Base-by-base conservation (phyloP, 2,888 invertebrate genomes). In the Rhaphigaster nebulosa region DNA sequence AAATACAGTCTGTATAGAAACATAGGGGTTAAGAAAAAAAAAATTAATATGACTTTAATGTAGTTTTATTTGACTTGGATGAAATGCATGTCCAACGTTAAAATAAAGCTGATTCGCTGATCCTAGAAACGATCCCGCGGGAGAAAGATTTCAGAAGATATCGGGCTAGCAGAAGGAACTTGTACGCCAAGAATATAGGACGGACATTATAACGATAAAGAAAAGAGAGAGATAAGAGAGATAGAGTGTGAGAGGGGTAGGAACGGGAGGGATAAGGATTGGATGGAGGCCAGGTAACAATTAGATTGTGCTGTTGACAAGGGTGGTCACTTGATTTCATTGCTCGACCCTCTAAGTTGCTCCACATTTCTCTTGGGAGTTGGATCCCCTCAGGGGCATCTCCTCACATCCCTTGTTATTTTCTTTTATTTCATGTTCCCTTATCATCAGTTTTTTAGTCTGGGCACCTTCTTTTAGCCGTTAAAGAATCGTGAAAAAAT, bases 311-410 rank as follows among this genome's bases (percentile, higher is more conserved):
- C 91, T 89, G 91, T 91, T 91, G 91, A 91, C 91, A 88, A 84
- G 90, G 91, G 91, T 91, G 91, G 91, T 91, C 91, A 91, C 90
- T 91, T 91, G 91, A 91, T 91, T 91, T 91, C 91, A 91, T 91
- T 91, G 91, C 91, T 90, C 90, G 91, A 50, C 91, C 90, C 91
- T 91, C 91, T 91, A 91, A 91, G 91, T 91, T 91, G 91, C 90
- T 90, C 91, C 89, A 90, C 91, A 91, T 91, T 91, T 91, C 91
- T 91, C 91, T 54, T 87, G 91, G 91, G 91, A 91, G 88, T 54
- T 60, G 60, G 45, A 54, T 41, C 60, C 88, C 88, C 50, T 50
- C n/a, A 13, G 60, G 88, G 70, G 26, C n/a, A n/a, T n/a, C 45
- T 45, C 88, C 54, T 88, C 88, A 56, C 41, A 56, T 88, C 60